These are phyloP conservation scores for Rhamnusium bicolor DNA, from an alignment of 2,888 invertebrate genomes.

Conservation along the genomic window DNA sequence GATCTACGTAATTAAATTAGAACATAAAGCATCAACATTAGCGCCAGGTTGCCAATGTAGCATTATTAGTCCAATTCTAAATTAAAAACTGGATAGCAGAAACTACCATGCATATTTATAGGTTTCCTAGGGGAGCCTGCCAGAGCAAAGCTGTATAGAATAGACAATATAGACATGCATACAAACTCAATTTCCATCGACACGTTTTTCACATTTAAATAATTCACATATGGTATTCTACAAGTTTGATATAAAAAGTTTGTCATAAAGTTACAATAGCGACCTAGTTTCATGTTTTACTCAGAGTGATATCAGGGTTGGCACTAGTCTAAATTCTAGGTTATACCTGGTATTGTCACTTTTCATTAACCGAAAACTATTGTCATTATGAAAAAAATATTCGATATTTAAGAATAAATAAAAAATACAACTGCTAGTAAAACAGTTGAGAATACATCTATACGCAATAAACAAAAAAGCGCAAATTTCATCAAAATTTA, in stretches of 20 bases:
- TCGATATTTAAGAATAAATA: too few relatives aligned
- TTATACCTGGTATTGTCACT: too few relatives aligned
- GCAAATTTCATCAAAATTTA: too few relatives aligned
- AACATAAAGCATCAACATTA: background rate
- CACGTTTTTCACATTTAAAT: conserved; percentile 50
- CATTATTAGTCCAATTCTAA: background rate
- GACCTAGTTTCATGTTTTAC: conserved; percentile 18
- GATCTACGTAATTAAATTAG: background rate
- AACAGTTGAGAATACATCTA: too few relatives aligned
- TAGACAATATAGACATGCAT: conserved; percentile 12
- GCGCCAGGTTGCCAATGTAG: background rate
- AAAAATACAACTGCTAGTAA: too few relatives aligned
- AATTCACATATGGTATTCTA: conserved; percentile 35
- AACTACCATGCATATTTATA: background rate
- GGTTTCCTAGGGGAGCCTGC: background rate
- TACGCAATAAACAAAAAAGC: too few relatives aligned
- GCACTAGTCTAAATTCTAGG: too few relatives aligned
- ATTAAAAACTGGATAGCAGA: background rate
- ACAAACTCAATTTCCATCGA: conserved; percentile 41
- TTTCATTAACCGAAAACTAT: too few relatives aligned
- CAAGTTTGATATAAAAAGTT: conserved; percentile 37
- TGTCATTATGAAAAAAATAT: too few relatives aligned
- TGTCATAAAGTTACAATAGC: conserved; percentile 26
- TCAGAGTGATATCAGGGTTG: background rate
- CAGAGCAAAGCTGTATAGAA: background rate